A percentile compares a stretch with the other conserved stretches of the same genome.
phyloP scores from a whole-genome alignment of 2,888 invertebrate genomes.

The Oxystoma pomonae region DNA sequence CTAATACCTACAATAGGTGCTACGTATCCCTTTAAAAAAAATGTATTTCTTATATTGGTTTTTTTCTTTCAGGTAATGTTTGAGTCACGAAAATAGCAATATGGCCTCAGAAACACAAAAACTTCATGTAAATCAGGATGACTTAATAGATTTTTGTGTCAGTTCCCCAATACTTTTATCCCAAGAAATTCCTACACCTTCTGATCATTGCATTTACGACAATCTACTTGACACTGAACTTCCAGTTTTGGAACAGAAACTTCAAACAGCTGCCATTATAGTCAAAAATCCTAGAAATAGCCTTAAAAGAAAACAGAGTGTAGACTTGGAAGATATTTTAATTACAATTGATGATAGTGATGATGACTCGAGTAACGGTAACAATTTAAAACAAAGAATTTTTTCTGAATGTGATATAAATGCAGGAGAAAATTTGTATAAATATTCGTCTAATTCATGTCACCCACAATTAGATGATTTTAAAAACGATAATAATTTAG shows the following conservation, averaged over 20 bases:
- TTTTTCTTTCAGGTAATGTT: not conserved
- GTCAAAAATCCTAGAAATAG: slow-evolving; percentile 1
- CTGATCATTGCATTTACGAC: slow-evolving; percentile 30
- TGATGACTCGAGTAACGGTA: not conserved
- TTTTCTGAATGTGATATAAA: not conserved
- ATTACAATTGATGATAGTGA: slow-evolving; percentile 37
- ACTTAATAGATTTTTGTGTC: slow-evolving; percentile 44
- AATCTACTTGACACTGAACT: slow-evolving; percentile 44
- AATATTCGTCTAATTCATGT: not conserved
- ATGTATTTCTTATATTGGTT: too few species aligned
- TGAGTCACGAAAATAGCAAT: slow-evolving; percentile 6
- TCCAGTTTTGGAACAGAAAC: slow-evolving; percentile 40
- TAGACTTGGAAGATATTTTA: slow-evolving; percentile 44
- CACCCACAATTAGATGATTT: slow-evolving; percentile 5
- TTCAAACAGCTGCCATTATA: slow-evolving; percentile 34
- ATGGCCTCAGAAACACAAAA: slow-evolving; percentile 27
- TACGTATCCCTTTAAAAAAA: too few species aligned
- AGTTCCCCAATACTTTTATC: slow-evolving; percentile 29
- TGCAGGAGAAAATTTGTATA: not conserved
- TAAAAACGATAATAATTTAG: slow-evolving; percentile 7
- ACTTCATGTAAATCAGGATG: slow-evolving; percentile 35
- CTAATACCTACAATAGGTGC: too few species aligned
- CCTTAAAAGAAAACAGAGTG: slow-evolving; percentile 26
- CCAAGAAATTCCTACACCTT: slow-evolving; percentile 6
- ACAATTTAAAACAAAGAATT: not conserved